Conservation (phyloP, 1,140 invertebrate species). For the Bicyclus anynana region DNA sequence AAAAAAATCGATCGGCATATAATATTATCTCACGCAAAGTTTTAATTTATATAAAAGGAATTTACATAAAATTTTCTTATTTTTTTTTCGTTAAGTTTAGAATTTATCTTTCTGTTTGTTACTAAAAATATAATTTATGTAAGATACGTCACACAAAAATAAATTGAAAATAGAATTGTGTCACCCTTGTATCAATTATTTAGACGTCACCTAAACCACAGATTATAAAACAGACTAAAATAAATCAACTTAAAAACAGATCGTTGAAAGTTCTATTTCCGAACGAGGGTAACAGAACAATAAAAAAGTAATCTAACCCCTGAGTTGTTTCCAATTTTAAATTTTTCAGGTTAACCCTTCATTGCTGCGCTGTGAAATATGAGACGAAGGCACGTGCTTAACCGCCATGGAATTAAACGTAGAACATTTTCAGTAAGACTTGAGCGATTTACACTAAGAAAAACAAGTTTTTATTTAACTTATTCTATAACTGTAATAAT, state of each 20-base stretch:
- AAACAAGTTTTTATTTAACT: too few relatives aligned
- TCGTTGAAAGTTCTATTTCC: slow-evolving; percentile 57
- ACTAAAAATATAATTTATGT: too few relatives aligned
- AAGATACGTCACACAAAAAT: neutral
- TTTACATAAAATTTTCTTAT: too few relatives aligned
- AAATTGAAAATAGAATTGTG: slow-evolving; percentile 8
- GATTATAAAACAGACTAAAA: slow-evolving; percentile 39
- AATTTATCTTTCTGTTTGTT: too few relatives aligned
- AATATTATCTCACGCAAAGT: too few relatives aligned
- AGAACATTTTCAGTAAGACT: slow-evolving; percentile 31
- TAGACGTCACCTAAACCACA: slow-evolving; percentile 32
- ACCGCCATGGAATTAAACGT: slow-evolving; percentile 44
- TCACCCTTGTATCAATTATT: slow-evolving; percentile 30
- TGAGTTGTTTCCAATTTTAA: slow-evolving; percentile 56
- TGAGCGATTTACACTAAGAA: too few relatives aligned
- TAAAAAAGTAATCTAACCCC: slow-evolving; percentile 59
- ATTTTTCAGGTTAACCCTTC: slow-evolving; percentile 50
- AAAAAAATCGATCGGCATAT: too few relatives aligned
- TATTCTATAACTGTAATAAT: too few relatives aligned
- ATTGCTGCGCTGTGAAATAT: slow-evolving; percentile 44
- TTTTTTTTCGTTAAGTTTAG: too few relatives aligned
- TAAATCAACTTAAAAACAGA: slow-evolving; percentile 45
- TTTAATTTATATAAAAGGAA: too few relatives aligned
- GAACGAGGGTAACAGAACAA: slow-evolving; percentile 41
- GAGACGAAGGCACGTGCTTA: slow-evolving; percentile 46